phyloP scores from a whole-genome alignment of 2,113 vertebrate genomes.

The Elgaria multicarinata region DNA sequence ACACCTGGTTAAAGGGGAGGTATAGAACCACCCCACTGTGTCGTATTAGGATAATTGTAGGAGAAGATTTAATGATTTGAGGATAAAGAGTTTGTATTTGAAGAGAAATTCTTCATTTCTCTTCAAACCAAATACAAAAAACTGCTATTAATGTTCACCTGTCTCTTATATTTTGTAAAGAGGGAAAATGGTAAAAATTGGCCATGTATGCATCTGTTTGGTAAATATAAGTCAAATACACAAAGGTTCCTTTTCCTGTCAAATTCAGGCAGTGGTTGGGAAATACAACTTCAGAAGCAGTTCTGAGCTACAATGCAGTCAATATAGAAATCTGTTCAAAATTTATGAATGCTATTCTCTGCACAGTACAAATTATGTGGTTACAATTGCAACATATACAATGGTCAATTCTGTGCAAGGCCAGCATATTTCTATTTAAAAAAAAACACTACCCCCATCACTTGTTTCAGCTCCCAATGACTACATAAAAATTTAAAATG shows the following conservation, averaged over 20 bases:
- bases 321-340: neutral
- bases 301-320: neutral
- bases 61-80: conserved; percentile 37
- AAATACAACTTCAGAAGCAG: neutral
- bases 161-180: neutral
- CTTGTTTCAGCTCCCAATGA: neutral
- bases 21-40: conserved; percentile 22
- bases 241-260: neutral
- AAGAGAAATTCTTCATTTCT: conserved; percentile 11
- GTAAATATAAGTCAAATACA: neutral
- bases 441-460: neutral
- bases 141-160: neutral
- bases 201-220: neutral
- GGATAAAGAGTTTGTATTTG: conserved; percentile 37
- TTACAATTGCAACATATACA: neutral
- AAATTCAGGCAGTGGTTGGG: neutral
- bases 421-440: neutral
- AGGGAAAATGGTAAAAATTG: neutral
- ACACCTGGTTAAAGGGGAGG: conserved; percentile 42
- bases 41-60: conserved; percentile 60
- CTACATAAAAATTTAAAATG: neutral
- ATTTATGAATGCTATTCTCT: neutral
- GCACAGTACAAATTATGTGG: too few relatives aligned
- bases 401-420: neutral
- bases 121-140: neutral